Evolutionary conservation across 2,113 vertebrate genomes (phyloP), one percentile per base, ranked within the genome.

Genomic region (Malurus elegans): DNA sequence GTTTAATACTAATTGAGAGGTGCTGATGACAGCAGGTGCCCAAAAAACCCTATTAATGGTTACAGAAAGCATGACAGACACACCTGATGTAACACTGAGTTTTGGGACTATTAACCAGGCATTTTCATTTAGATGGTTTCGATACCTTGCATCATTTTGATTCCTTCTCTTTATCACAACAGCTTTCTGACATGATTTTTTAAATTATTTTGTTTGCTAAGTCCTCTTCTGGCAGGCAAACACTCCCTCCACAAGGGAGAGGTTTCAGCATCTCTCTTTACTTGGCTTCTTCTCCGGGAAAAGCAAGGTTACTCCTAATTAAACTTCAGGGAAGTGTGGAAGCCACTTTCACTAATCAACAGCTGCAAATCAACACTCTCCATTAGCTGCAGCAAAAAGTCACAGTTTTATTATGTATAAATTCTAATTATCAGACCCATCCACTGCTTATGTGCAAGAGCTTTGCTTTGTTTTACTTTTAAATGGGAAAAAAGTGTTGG

Each of bases 11-110:
- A 74, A 58, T 0, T 48, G 36, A 67, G 62, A n/a, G 31, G 50
- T 45, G 45, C 40, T 60, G 65, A n/a, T 44, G 66, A 45, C 53
- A 87, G 25, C 31, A 40, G 13, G 47, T 24, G 8, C 18, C 29
- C 15, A 72, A 31, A 40, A 40, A 60, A 47, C 5, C 5, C 42
- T 6, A 1, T 12, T 8, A 4, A 0, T 21, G 36, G 45, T 2
- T 31, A 76, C 58, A 57, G 64, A 58, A 51, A 73, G 36, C 47
- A 34, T 3, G 16, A 28, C 1, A 86, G 92, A 73, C 2, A 8
- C 12, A 71, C 16, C 58, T 91, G 75, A 72, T 83, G 58, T 6
- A 69, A 75, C n/a, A 18, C 3, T 4, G 6, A 58, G 9, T 10
- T 73, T 47, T 29, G 67, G 40, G 28, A 83, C 44, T 40, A 18